A percentile compares a stretch with the other conserved stretches of the same genome.
phyloP scores from a whole-genome alignment of 53 echinoderm and acorn worm genomes.

The Luidia sarsii region DNA sequence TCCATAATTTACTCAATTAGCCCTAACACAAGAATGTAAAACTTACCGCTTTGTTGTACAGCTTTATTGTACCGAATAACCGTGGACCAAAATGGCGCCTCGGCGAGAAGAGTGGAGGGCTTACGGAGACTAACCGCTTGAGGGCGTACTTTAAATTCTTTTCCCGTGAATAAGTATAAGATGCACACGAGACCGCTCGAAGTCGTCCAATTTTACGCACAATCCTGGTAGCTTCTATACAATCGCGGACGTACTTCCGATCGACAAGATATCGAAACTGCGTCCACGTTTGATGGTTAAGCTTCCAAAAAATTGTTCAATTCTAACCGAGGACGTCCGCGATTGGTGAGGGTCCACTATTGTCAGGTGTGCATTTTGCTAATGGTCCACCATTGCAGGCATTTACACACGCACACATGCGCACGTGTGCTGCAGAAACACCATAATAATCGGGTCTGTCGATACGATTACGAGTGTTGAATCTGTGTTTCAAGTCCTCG shows the following conservation, averaged over 20 bases:
- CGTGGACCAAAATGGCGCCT: constrained; percentile 17
- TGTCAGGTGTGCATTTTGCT: neutral
- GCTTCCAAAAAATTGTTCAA: neutral
- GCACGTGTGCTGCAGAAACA: too few species aligned
- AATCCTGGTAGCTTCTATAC: neutral
- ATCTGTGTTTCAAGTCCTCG: too few species aligned
- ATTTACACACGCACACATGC: constrained; percentile 10
- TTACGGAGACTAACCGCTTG: neutral
- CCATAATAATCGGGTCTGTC: too few species aligned
- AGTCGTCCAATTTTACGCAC: neutral
- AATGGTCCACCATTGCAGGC: constrained; percentile 1
- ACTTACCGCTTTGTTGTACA: too few species aligned
- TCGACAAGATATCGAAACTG: neutral
- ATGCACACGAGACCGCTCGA: too few species aligned
- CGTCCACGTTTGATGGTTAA: neutral
- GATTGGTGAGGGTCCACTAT: neutral
- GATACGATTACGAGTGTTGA: too few species aligned
- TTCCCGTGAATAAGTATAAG: too few species aligned
- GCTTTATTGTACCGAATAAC: neutral
- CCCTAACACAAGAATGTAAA: too few species aligned
- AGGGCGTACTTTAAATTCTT: neutral
- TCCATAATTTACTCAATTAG: too few species aligned
- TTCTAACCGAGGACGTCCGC: constrained; percentile 4
- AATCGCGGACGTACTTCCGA: neutral
- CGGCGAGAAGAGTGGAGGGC: neutral